Evolutionary conservation across 2,888 invertebrate species (phyloP), one percentile per base, ranked within the genome.

Genomic region (Terebella lapidaria): DNA sequence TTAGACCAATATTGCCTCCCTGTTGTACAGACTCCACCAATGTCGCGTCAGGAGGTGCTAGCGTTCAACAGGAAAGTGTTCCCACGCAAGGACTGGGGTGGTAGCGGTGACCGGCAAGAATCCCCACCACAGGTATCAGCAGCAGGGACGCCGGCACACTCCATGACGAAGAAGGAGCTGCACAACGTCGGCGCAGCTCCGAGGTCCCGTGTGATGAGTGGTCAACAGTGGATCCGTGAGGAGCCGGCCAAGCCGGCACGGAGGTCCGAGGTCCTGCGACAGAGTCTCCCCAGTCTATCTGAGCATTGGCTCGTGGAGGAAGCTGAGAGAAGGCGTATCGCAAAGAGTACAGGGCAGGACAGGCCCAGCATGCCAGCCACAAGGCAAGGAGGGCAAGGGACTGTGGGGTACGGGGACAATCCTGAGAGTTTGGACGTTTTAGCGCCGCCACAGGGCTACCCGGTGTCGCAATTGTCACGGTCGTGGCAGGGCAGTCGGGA

Each of bases 291-390:
- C 15, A 27, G 27, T 15, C 4, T 22, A 28, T 25, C 53, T 10
- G 71, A 92, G 71, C 93, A 94, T 77, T 94, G 94, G 94, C 84
- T 94, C n/a, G 87, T 92, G 0, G 84, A 93, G 87, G 94, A 94
- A 78, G 93, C 94, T 0, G 94, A 94, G 77, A 88, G 92, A 71
- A 84, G 93, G 27, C 84, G 93, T 27, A 57, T 71, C 25, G 69
- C 71, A 1, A 71, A 71, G 45, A 57, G 60, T 26, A 60, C 69
- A 18, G 69, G 72, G 42, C 46, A 54, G 26, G 53, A 54, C 22
- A 55, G 59, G 10, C 29, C 29, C 22, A n/a, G 26, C 27, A 22
- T 5, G 15, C 53, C 22, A 5, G 5, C 5, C 26, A 22, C 10
- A 15, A 53, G 53, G 53, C 53, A 53, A 28, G 53, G 10, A 25